These are phyloP conservation scores for Spisula subtruncata DNA, from an alignment of 2,888 invertebrate species.

Conservation along the genomic window DNA sequence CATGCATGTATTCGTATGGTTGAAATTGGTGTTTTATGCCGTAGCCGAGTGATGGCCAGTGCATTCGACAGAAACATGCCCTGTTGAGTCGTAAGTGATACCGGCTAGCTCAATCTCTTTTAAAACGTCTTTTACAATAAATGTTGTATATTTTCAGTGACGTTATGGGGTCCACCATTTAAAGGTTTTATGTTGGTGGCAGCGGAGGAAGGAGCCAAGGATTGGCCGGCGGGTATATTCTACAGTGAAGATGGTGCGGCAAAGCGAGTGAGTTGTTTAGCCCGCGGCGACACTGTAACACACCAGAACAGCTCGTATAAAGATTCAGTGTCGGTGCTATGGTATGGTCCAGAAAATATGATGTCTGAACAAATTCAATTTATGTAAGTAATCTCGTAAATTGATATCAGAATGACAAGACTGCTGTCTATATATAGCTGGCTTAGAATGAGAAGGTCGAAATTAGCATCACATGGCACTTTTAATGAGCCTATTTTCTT, in stretches of 20 bases:
- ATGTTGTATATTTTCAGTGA: slow-evolving; percentile 65
- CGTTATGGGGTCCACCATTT: slow-evolving; percentile 77
- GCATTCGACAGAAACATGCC: no score
- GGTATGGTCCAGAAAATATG: slow-evolving; percentile 75
- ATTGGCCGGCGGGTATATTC: slow-evolving; percentile 77
- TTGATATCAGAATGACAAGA: no score
- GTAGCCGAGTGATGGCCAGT: no score
- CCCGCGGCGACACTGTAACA: slow-evolving; percentile 70
- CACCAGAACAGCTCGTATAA: slow-evolving; percentile 76
- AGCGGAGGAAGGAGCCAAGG: slow-evolving; percentile 75
- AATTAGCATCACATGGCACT: no score
- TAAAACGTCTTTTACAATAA: no score
- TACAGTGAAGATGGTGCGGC: slow-evolving; percentile 71
- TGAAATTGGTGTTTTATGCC: no score
- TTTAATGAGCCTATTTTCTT: no score
- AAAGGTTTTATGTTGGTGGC: slow-evolving; percentile 77
- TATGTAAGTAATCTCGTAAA: slow-evolving; percentile 66
- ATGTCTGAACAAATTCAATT: slow-evolving; percentile 75
- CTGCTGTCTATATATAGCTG: no score
- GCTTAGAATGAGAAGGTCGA: no score
- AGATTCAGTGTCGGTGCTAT: slow-evolving; percentile 73
- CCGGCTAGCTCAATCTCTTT: no score
- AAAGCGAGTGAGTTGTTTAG: slow-evolving; percentile 68
- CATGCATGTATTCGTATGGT: no score
- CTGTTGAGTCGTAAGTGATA: no score